phyloP scores from a whole-genome alignment of 2,888 invertebrate species.

The Drosophila neotestacea region DNA sequence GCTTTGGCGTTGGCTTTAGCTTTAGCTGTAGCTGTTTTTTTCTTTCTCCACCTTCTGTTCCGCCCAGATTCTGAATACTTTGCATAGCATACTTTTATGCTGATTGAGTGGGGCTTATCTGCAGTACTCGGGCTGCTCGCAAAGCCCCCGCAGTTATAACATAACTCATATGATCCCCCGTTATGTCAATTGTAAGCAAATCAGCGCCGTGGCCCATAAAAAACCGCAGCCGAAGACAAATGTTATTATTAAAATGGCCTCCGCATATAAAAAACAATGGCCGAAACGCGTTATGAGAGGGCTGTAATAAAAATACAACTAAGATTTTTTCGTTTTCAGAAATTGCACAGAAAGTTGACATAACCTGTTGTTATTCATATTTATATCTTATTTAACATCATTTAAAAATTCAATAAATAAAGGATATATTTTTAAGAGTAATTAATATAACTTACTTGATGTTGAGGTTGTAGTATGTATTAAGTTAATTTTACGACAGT shows the following conservation, averaged over 20 bases:
- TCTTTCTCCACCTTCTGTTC: background rate
- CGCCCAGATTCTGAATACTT: slow-evolving; percentile 3
- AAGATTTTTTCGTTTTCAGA: background rate
- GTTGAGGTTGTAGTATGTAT: too few relatives aligned
- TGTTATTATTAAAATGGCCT: slow-evolving; percentile 76
- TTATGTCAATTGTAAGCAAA: slow-evolving; percentile 80
- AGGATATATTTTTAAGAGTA: too few relatives aligned
- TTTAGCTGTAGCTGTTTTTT: slow-evolving; percentile 3
- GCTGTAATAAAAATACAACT: background rate
- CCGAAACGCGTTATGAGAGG: slow-evolving; percentile 43
- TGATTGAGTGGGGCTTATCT: slow-evolving; percentile 78
- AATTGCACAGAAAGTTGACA: too few relatives aligned
- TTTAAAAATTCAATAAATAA: too few relatives aligned
- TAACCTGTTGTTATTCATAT: too few relatives aligned
- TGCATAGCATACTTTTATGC: slow-evolving; percentile 71
- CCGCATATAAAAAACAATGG: slow-evolving; percentile 58
- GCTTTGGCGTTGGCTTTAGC: slow-evolving; percentile 37
- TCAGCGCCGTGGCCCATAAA: slow-evolving; percentile 66
- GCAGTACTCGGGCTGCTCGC: slow-evolving; percentile 35
- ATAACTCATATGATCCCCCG: slow-evolving; percentile 72
- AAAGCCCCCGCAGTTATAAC: slow-evolving; percentile 62
- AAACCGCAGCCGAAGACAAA: slow-evolving; percentile 69
- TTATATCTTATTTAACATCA: background rate
- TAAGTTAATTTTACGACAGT: background rate
- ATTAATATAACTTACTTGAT: too few relatives aligned